These are phyloP conservation scores for Columba janthina DNA, from an alignment of 2,113 vertebrate genomes.

Conservation along the genomic window DNA sequence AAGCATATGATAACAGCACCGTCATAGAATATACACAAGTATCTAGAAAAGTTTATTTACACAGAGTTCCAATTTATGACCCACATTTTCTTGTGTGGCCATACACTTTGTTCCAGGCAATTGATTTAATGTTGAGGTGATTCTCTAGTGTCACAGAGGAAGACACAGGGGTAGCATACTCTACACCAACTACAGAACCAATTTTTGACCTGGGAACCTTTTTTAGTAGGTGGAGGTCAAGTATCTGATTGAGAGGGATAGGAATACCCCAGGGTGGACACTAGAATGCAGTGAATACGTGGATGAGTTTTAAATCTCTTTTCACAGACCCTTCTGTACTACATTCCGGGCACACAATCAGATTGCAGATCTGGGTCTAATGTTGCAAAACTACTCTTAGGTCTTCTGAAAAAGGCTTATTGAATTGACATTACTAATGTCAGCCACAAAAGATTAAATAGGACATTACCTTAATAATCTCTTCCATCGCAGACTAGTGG, in stretches of 20 bases:
- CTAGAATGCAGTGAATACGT: not conserved
- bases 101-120: not conserved
- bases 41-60: not conserved
- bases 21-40: not conserved
- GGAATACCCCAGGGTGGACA: not conserved
- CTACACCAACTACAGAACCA: not conserved
- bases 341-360: not conserved
- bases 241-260: not conserved
- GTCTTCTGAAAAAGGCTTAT: not conserved
- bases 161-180: not conserved
- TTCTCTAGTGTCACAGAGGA: not conserved
- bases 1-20: not conserved
- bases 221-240: not conserved
- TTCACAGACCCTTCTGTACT: not conserved
- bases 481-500: not conserved
- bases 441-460: constrained; percentile 21
- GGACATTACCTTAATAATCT: constrained; percentile 20
- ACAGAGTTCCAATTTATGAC: not conserved
- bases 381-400: not conserved
- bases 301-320: not conserved
- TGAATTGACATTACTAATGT: not conserved
- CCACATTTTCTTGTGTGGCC: not conserved
- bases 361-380: not conserved
- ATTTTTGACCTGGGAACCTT: not conserved
- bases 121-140: not conserved